A percentile compares a stretch with the other conserved stretches of the same genome.
phyloP scores from a whole-genome alignment of 2,113 vertebrate species.

The Odocoileus hemionus region DNA sequence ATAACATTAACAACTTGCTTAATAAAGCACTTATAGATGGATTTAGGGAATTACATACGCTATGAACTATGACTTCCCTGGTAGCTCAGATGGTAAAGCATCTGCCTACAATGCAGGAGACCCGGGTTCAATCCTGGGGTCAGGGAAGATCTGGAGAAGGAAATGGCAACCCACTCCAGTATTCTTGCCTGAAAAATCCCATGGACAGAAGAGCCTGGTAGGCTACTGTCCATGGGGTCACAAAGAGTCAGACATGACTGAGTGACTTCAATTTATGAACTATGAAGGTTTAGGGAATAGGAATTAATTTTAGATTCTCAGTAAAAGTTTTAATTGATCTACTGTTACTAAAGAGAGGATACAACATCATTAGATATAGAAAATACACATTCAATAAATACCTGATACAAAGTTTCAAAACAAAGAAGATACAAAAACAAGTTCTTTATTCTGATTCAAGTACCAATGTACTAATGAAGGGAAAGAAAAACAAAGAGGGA shows the following conservation, averaged over 20 bases:
- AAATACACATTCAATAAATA: background rate
- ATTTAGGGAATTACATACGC: background rate
- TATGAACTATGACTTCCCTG: background rate
- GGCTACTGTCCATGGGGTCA: background rate
- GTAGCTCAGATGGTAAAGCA: background rate
- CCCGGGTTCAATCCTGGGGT: background rate
- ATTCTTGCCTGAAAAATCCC: background rate
- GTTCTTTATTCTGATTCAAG: background rate
- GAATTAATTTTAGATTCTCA: constrained; percentile 9
- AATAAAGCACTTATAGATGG: background rate
- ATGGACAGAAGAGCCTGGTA: background rate
- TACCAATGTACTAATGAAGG: background rate
- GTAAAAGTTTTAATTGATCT: background rate
- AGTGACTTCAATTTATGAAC: background rate
- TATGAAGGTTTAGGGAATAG: background rate
- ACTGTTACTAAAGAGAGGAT: background rate
- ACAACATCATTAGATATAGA: background rate
- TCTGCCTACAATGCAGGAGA: background rate
- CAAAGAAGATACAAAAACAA: background rate
- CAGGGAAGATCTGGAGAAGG: background rate
- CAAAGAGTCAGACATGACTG: background rate
- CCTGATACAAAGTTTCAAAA: background rate
- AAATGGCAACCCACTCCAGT: background rate
- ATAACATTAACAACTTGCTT: constrained; percentile 27
- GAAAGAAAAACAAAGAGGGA: background rate